These are phyloP conservation scores for Harpalus rufipes DNA, from an alignment of 2,888 invertebrate species.

Conservation along the genomic window DNA sequence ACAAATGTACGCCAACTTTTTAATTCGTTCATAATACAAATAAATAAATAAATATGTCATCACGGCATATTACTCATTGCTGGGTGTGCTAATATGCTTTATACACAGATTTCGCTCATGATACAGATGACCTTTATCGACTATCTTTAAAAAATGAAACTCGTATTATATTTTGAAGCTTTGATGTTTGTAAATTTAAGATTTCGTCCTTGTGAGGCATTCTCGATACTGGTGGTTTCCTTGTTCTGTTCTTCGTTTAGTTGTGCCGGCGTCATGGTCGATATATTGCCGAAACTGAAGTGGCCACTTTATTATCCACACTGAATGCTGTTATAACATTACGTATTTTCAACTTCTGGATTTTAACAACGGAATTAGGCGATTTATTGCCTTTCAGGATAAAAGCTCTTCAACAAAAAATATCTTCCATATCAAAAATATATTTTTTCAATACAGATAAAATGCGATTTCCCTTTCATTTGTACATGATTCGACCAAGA, in stretches of 20 bases:
- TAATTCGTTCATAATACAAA: too few relatives aligned
- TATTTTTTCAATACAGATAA: constrained; percentile 12
- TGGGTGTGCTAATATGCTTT: too few relatives aligned
- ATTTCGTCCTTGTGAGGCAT: not conserved
- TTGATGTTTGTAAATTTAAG: not conserved
- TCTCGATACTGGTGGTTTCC: not conserved
- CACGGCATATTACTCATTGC: too few relatives aligned
- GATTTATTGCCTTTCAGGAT: constrained; percentile 47
- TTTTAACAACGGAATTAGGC: constrained; percentile 52
- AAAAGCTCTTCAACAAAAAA: constrained; percentile 42
- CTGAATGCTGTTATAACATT: constrained; percentile 54
- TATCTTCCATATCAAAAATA: constrained; percentile 5
- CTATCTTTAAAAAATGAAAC: too few relatives aligned
- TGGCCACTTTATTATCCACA: constrained; percentile 59
- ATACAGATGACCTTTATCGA: too few relatives aligned
- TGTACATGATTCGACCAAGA: not conserved
- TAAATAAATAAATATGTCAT: too few relatives aligned
- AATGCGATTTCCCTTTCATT: not conserved
- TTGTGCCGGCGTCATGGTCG: constrained; percentile 29
- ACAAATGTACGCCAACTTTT: too few relatives aligned
- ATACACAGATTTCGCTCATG: too few relatives aligned
- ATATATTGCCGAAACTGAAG: constrained; percentile 60
- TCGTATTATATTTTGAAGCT: not conserved
- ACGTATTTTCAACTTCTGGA: constrained; percentile 50
- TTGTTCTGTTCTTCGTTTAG: constrained; percentile 50